These are phyloP conservation scores for Capreolus pygargus DNA, from an alignment of 2,113 vertebrate species.

Conservation along the genomic window DNA sequence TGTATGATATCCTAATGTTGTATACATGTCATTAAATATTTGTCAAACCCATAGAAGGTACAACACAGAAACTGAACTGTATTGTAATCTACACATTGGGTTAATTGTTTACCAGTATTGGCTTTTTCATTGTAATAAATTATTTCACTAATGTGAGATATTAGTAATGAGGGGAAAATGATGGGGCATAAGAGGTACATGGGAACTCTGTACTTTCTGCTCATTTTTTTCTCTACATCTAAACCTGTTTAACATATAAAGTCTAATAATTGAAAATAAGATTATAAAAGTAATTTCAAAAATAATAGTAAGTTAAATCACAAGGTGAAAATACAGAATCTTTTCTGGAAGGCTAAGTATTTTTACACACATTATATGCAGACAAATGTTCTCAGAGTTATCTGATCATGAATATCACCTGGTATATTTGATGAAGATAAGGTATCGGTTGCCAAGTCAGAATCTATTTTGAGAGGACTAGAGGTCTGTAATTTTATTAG, in stretches of 20 bases:
- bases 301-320: background rate
- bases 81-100: background rate
- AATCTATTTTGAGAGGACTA: background rate
- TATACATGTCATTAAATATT: background rate
- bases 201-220: background rate
- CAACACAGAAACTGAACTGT: background rate
- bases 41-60: background rate
- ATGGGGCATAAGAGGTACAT: background rate
- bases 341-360: background rate
- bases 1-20: background rate
- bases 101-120: background rate
- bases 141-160: background rate
- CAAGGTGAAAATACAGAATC: background rate
- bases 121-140: background rate
- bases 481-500: background rate
- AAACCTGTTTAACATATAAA: background rate
- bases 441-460: background rate
- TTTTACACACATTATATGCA: background rate
- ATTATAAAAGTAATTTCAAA: background rate
- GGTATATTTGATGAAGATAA: background rate
- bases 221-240: background rate
- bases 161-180: background rate
- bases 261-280: background rate
- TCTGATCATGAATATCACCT: background rate
- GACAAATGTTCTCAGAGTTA: background rate